A percentile compares a stretch with the other conserved stretches of the same genome.
Conservation (phyloP, 2,888 invertebrate genomes). For the Clitarchus hookeri region DNA sequence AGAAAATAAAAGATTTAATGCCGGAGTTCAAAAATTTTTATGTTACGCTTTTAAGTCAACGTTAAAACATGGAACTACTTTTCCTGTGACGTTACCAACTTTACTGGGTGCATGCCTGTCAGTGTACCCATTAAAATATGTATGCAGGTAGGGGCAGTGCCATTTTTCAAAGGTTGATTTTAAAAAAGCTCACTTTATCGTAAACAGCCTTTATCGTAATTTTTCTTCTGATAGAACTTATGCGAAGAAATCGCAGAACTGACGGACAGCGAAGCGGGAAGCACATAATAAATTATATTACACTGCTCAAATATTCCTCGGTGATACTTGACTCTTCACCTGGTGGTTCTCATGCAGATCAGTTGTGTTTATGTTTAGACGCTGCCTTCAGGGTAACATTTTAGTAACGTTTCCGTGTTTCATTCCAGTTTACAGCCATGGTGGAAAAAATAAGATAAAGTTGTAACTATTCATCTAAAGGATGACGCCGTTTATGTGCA, state of each 20-base stretch:
- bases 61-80: too few relatives aligned
- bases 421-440: constrained; percentile 4
- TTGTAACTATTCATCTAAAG: too few relatives aligned
- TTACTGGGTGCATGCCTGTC: too few relatives aligned
- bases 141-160: too few relatives aligned
- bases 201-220: too few relatives aligned
- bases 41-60: too few relatives aligned
- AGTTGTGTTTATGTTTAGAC: not conserved
- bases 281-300: not conserved
- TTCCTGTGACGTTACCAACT: too few relatives aligned
- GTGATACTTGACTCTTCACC: not conserved
- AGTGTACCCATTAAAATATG: too few relatives aligned
- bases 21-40: too few relatives aligned
- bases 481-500: not conserved
- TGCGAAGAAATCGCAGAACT: not conserved
- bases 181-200: too few relatives aligned
- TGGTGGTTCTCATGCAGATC: not conserved
- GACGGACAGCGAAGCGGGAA: not conserved
- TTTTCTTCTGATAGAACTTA: constrained; percentile 15
- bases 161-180: too few relatives aligned
- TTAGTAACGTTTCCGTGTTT: not conserved
- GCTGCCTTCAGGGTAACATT: not conserved
- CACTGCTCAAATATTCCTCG: not conserved
- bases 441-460: not conserved
- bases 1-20: too few relatives aligned